These are phyloP conservation scores for Ophion ellenae DNA, from an alignment of 2,888 invertebrate species.

Conservation along the genomic window DNA sequence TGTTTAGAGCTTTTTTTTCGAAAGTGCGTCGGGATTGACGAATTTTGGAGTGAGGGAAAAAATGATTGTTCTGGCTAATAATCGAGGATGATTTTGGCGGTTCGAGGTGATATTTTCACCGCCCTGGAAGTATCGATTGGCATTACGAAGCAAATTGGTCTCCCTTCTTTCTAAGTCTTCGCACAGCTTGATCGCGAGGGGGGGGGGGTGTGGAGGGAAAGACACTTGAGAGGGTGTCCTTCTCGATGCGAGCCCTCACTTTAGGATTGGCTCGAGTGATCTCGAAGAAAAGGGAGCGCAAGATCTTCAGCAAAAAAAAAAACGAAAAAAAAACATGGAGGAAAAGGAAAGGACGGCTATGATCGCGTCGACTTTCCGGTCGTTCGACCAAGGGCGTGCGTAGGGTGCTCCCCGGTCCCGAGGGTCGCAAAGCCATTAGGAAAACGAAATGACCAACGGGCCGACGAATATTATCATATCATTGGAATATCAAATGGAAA, in stretches of 20 bases:
- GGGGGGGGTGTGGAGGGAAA: conserved; percentile 9
- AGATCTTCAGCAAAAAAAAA: conserved; percentile 25
- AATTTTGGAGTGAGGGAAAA: neutral
- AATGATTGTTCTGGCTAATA: no score
- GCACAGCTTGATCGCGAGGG: neutral
- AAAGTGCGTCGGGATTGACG: neutral
- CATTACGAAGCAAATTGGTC: conserved; percentile 54
- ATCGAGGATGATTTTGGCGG: neutral
- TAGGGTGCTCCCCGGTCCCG: conserved; percentile 13
- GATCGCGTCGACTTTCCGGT: conserved; percentile 54
- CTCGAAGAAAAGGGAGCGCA: conserved; percentile 21
- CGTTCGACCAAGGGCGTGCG: conserved; percentile 21
- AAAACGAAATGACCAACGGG: conserved; percentile 60
- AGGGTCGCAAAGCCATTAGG: conserved; percentile 54
- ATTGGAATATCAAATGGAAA: conserved; percentile 47
- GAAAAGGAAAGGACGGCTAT: conserved; percentile 35
- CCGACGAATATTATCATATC: conserved; percentile 55
- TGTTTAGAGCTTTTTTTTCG: no score
- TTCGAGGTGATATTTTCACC: neutral
- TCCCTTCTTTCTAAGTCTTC: conserved; percentile 1
- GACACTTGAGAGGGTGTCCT: conserved; percentile 9
- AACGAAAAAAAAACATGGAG: conserved; percentile 15
- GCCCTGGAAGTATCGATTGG: conserved; percentile 57
- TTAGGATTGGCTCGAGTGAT: conserved; percentile 33
- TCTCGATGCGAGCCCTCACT: conserved; percentile 36